Percentiles rank a stretch among this genome's conserved stretches.
Evolutionary conservation across 35 echinoderm and acorn worm genomes (phyloP).

Genomic region (Heliocidaris erythrogramma): DNA sequence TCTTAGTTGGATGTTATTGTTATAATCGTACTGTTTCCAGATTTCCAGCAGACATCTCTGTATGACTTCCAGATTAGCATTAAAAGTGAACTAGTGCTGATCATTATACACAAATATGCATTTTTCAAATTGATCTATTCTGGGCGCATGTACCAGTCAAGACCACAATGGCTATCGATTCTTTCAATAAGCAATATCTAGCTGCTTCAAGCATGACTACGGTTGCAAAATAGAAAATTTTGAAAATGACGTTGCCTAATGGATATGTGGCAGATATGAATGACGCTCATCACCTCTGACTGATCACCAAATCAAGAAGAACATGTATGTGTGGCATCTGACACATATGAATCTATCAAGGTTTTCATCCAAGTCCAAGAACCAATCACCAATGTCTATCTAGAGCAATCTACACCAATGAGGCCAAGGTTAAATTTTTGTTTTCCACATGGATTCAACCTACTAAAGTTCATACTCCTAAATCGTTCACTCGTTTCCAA

Average conservation of each 20-base stretch:
- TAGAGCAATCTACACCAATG: not conserved
- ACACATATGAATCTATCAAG: not conserved
- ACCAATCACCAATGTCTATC: not conserved
- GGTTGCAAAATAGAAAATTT: not conserved
- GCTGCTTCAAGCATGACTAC: too few relatives aligned
- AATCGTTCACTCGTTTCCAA: not conserved
- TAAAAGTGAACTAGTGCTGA: too few relatives aligned
- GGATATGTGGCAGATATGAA: not conserved
- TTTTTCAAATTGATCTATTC: too few relatives aligned
- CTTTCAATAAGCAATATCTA: too few relatives aligned
- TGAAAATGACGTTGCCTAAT: too few relatives aligned
- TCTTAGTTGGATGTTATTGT: too few relatives aligned
- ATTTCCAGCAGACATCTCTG: too few relatives aligned
- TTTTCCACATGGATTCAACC: not conserved
- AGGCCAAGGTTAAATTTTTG: not conserved
- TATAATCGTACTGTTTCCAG: too few relatives aligned
- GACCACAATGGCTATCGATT: too few relatives aligned
- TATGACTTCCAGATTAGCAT: too few relatives aligned
- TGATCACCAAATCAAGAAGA: not conserved
- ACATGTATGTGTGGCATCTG: not conserved
- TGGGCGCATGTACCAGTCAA: too few relatives aligned
- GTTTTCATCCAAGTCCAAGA: conserved; percentile 4
- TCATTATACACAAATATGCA: too few relatives aligned
- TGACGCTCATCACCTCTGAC: not conserved
- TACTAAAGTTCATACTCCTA: not conserved